A percentile compares a stretch with the other conserved stretches of the same genome.
These are phyloP conservation scores for Rhysida immarginata DNA, from an alignment of 1,140 invertebrate genomes.

Conservation along the genomic window DNA sequence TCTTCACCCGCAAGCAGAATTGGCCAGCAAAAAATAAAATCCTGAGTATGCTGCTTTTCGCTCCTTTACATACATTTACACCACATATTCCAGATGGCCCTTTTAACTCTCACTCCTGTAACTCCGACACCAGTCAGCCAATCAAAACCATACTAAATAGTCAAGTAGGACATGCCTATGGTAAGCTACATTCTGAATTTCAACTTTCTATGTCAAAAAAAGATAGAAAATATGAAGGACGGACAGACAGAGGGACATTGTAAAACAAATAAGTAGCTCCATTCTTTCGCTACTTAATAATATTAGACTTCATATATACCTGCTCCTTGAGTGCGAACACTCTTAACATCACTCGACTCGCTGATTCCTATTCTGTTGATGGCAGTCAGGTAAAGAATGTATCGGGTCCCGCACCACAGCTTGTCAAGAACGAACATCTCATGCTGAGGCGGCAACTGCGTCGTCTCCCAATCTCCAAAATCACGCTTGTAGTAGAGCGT, in stretches of 20 bases:
- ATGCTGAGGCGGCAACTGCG: background rate
- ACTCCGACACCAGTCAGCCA: background rate
- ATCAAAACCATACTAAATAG: background rate
- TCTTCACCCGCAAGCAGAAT: no score
- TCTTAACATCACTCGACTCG: constrained; percentile 24
- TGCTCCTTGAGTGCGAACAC: constrained; percentile 27
- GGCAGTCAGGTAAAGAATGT: constrained; percentile 28
- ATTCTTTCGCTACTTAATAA: no score
- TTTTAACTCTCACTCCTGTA: background rate
- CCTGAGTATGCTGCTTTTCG: no score
- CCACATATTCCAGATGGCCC: no score
- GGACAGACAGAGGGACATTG: no score
- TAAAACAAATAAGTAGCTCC: no score
- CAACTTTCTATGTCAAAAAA: no score
- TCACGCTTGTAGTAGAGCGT: constrained; percentile 77
- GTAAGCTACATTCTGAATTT: background rate
- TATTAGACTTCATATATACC: constrained; percentile 19
- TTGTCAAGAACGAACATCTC: constrained; percentile 43
- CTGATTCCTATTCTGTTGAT: constrained; percentile 29
- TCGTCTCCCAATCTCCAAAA: constrained; percentile 71
- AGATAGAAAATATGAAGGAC: no score
- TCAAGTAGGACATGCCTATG: background rate
- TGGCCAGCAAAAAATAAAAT: no score
- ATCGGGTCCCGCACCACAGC: constrained; percentile 40
- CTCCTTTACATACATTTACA: no score